phyloP scores from a whole-genome alignment of 2,113 vertebrate species.

The Nesospiza acunhae region DNA sequence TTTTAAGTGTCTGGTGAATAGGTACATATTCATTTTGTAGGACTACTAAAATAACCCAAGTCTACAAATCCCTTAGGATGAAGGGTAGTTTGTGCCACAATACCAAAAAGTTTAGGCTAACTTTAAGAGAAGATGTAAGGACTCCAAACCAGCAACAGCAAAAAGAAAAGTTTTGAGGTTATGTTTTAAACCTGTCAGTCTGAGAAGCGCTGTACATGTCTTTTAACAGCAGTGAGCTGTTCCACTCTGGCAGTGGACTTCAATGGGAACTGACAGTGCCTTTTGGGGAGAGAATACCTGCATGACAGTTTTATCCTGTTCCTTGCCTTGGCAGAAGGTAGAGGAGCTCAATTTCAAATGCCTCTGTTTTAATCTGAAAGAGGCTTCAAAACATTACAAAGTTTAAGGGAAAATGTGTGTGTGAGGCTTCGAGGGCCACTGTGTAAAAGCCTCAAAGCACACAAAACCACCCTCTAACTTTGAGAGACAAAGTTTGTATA shows the following conservation, averaged over 20 bases:
- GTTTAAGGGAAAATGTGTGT: background rate
- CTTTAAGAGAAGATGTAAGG: background rate
- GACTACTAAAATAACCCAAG: background rate
- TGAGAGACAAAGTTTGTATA: background rate
- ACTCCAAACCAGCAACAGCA: background rate
- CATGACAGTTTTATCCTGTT: background rate
- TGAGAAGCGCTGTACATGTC: background rate
- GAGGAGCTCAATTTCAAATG: background rate
- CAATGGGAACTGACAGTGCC: background rate
- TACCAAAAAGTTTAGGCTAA: background rate
- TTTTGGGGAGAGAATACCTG: background rate
- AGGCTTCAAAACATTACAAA: background rate
- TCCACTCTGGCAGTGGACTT: background rate
- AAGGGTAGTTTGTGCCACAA: background rate
- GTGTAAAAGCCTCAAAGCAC: background rate
- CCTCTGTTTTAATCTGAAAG: background rate
- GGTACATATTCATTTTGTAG: background rate
- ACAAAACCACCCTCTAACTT: background rate
- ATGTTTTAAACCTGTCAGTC: background rate
- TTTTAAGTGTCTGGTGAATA: background rate
- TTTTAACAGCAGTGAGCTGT: background rate
- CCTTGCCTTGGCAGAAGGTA: background rate
- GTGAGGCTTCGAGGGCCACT: background rate
- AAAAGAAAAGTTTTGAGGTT: background rate
- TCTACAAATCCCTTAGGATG: background rate